A percentile compares a stretch with the other conserved stretches of the same genome.
These are phyloP conservation scores for Erpobdella octoculata DNA, from an alignment of 2,888 invertebrate species.

Conservation along the genomic window DNA sequence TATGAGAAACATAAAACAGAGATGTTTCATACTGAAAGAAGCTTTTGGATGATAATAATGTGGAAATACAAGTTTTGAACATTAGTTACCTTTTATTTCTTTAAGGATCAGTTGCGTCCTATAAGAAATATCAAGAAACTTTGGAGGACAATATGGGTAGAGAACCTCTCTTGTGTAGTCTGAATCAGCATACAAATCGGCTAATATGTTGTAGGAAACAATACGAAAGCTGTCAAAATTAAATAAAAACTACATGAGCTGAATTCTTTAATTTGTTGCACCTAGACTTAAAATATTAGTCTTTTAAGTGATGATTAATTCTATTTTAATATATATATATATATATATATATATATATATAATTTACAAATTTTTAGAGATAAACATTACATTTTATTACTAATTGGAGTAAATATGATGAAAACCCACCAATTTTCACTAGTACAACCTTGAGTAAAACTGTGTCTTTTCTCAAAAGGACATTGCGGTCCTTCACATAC, in stretches of 20 bases:
- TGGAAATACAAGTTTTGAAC: background rate
- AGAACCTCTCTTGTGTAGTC: slow-evolving; percentile 66
- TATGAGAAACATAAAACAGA: background rate
- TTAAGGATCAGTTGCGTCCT: slow-evolving; percentile 75
- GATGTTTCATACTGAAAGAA: too few species aligned
- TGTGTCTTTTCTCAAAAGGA: slow-evolving; percentile 73
- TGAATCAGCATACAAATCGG: slow-evolving; percentile 81
- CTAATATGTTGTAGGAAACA: slow-evolving; percentile 80
- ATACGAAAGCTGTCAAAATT: slow-evolving; percentile 64
- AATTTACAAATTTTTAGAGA: background rate
- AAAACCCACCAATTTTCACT: slow-evolving; percentile 57
- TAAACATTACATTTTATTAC: background rate
- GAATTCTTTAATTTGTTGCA: too few species aligned
- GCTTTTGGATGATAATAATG: too few species aligned
- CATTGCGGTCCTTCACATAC: slow-evolving; percentile 73
- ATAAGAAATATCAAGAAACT: slow-evolving; percentile 74
- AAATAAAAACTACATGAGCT: too few species aligned
- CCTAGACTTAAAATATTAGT: slow-evolving; percentile 24
- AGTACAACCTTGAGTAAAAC: slow-evolving; percentile 61
- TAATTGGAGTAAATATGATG: background rate
- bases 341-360: too few species aligned
- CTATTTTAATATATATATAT: background rate
- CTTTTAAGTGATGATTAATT: background rate
- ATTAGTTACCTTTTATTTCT: slow-evolving; percentile 65
- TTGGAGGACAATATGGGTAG: slow-evolving; percentile 75